Evolutionary conservation across 2,113 vertebrate species (phyloP), one percentile per base, ranked within the genome.

Genomic region (Xyrauchen texanus): DNA sequence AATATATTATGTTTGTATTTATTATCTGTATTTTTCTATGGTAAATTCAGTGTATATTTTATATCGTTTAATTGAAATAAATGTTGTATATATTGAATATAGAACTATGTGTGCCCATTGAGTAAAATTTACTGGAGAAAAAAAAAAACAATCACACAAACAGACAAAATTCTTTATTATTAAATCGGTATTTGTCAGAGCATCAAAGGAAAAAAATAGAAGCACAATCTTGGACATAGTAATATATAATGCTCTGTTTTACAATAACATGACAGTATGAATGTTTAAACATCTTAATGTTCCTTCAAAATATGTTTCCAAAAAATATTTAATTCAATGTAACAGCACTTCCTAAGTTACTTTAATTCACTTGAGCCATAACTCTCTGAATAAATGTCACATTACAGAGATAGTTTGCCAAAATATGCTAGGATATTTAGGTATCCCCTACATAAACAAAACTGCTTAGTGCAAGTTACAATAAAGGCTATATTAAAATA

Each of bases 81-180:
- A 93, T 92, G 91, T 93, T 94, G 93, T 94, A 93, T 91, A 94
- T 93, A 92, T 93, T 94, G 93, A 93, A 93, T 90, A 93, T 92
- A 94, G 83, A 80, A 81, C 64, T 44, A 84, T 82, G 82, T 81
- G 85, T 78, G 77, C 64, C 85, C 49, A 76, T 73, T 86, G 11
- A 65, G 78, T 75, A 58, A 11, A 68, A n/a, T 34, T 8, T 34
- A 34, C 21, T 1, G 21, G 21, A 34, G 21, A 34, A 34, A 34
- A 34, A 34, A 34, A 34, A 34, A 34, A 1, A 0, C n/a, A 11
- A 12, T 49, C 53, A 65, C 21, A n/a, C 52, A 57, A 69, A 66
- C 55, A 80, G 72, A 80, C 21, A 79, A 85, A 83, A 83, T 83
- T 82, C 80, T 89, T 88, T 87, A 79, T 81, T 76, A 64, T 77